Conservation (phyloP, 1,140 invertebrate species). For the Pemphigus obesinymphae region DNA sequence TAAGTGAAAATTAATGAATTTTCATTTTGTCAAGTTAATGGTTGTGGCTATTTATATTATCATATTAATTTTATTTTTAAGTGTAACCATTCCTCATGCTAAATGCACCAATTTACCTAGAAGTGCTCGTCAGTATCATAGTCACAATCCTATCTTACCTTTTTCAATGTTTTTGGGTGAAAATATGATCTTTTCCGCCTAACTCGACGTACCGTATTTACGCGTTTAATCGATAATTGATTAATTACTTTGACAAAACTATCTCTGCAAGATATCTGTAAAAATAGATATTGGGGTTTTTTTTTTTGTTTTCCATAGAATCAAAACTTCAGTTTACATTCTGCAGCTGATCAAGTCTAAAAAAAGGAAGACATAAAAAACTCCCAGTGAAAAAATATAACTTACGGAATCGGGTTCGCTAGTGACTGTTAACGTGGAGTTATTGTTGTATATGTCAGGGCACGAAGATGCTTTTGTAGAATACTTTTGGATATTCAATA, state of each 20-base stretch:
- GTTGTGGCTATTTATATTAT: no score
- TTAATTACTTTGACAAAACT: conserved; percentile 38
- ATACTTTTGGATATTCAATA: conserved; percentile 78
- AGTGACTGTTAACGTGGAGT: conserved; percentile 80
- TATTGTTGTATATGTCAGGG: conserved; percentile 82
- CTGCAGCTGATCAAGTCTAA: not conserved
- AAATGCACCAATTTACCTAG: not conserved
- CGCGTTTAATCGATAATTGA: conserved; percentile 33
- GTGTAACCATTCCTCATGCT: not conserved
- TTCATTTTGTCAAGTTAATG: no score
- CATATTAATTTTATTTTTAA: no score
- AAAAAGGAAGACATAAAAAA: not conserved
- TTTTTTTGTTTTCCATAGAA: not conserved
- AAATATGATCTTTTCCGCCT: conserved; percentile 39
- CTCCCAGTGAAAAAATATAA: not conserved
- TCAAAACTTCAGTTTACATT: not conserved
- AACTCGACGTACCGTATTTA: conserved; percentile 16
- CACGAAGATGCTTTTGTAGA: conserved; percentile 75
- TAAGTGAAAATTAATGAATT: no score
- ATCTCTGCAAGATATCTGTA: conserved; percentile 21
- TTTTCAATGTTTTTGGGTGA: conserved; percentile 12
- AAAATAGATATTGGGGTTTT: not conserved
- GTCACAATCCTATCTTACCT: conserved; percentile 10
- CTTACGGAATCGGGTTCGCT: conserved; percentile 61
- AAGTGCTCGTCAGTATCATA: not conserved